Percentiles rank a stretch among this genome's conserved stretches.
These are phyloP conservation scores for Eleginops maclovinus DNA, from an alignment of 2,113 vertebrate species.

Conservation along the genomic window DNA sequence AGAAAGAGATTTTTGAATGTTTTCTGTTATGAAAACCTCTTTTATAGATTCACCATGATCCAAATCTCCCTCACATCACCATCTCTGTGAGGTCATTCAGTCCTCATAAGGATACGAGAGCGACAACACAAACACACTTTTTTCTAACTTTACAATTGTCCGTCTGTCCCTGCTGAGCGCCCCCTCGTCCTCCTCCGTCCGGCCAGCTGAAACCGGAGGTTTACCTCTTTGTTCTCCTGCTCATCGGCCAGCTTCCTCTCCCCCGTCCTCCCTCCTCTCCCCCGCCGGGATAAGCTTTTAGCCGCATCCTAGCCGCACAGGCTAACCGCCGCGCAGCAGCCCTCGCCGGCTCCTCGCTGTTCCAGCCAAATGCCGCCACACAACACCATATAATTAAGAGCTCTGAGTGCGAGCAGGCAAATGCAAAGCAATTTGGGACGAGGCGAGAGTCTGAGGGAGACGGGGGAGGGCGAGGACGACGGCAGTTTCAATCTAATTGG, in stretches of 20 bases:
- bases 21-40: not conserved
- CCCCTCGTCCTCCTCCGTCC: conserved; percentile 29
- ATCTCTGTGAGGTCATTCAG: not conserved
- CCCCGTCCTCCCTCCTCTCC: conserved; percentile 33
- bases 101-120: not conserved
- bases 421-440: conserved; percentile 82
- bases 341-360: conserved; percentile 80
- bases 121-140: not conserved
- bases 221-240: conserved; percentile 26
- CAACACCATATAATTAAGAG: conserved; percentile 82
- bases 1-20: not conserved
- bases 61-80: not conserved
- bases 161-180: not conserved
- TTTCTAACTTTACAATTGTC: conserved; percentile 15
- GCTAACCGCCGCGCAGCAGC: conserved; percentile 70
- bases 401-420: conserved; percentile 76
- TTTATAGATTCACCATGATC: not conserved
- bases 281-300: conserved; percentile 76
- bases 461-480: conserved; percentile 27
- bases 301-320: conserved; percentile 70
- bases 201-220: conserved; percentile 19
- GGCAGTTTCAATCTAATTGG: conserved; percentile 81
- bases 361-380: conserved; percentile 81
- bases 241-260: not conserved
- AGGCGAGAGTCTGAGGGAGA: conserved; percentile 57